These are phyloP conservation scores for Gambusia affinis DNA, from an alignment of 2,113 vertebrate species.

Conservation along the genomic window DNA sequence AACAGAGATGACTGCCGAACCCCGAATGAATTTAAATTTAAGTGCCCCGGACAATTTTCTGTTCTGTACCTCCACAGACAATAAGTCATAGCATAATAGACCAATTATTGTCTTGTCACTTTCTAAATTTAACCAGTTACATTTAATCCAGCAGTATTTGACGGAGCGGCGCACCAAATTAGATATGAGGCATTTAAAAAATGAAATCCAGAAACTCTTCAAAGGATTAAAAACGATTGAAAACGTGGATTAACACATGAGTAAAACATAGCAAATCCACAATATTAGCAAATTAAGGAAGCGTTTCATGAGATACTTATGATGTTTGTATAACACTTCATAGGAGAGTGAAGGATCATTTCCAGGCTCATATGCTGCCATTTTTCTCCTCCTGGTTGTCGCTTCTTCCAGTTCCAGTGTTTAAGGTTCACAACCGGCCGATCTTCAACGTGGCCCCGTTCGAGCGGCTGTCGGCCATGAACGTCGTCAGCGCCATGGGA, in stretches of 20 bases:
- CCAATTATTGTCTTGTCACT: slow-evolving; percentile 62
- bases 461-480: slow-evolving; percentile 84
- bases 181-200: slow-evolving; percentile 3
- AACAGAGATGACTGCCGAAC: slow-evolving; percentile 40
- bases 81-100: slow-evolving; percentile 64
- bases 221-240: not conserved
- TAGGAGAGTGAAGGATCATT: not conserved
- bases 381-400: not conserved
- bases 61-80: slow-evolving; percentile 55
- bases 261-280: not conserved
- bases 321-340: not conserved
- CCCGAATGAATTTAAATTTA: slow-evolving; percentile 61
- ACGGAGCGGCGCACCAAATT: slow-evolving; percentile 18
- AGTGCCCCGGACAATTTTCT: slow-evolving; percentile 57
- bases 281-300: not conserved
- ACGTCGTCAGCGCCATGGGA: slow-evolving; percentile 91
- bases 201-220: not conserved
- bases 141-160: slow-evolving; percentile 37
- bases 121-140: slow-evolving; percentile 53
- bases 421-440: slow-evolving; percentile 88
- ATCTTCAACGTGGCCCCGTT: slow-evolving; percentile 88
- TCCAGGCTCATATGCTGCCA: not conserved
- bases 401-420: slow-evolving; percentile 87
- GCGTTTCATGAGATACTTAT: not conserved
- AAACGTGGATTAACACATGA: not conserved